Evolutionary conservation across 1,140 invertebrate species (phyloP), one percentile per base, ranked within the genome.

Genomic region (Hesperophylax magnus): DNA sequence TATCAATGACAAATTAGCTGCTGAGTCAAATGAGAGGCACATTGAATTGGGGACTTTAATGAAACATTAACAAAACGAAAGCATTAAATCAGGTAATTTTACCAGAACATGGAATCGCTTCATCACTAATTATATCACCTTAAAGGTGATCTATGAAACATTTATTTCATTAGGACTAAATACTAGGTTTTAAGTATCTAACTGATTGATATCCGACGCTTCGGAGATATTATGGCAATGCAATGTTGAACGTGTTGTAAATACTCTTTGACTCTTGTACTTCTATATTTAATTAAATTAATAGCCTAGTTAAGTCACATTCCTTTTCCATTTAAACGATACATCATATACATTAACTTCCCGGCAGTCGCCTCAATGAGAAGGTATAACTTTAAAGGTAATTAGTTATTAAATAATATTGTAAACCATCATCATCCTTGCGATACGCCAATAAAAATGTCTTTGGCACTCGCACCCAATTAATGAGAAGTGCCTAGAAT

Each of bases 221-320:
- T 72, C 56, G 69, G 69, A 72, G 52, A 72, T 72, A 27, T 27
- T 27, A 72, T 72, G 69, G 69, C 69, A 52, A 47, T 14, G 39
- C 27, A 31, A 67, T 67, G 34, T 31, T 61, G 11, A 58, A 34
- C 8, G 63, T 67, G 14, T 67, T 67, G 63, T 39, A 24, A 67
- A 67, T n/a, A 67, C n/a, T 18, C n/a, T 67, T 67, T 61, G 14
- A 61, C 27, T 47, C 39, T 72, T 72, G 20, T 72, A 72, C 69
- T 56, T 72, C 14, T 67, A 67, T n/a, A 34, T n/a, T 31, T 17
- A 17, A 72, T 24, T 72, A 54, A 54, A 53, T 24, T 53, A 72
- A 18, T 54, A 54, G 56, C 52, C 69, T 72, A 72, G 47, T 72
- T 54, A 54, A 72, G 69, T 72, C 69, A 72, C 69, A 53, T 24